A percentile compares a stretch with the other conserved stretches of the same genome.
Conservation (phyloP, 2,113 vertebrate species). For the Nematolebias whitei region DNA sequence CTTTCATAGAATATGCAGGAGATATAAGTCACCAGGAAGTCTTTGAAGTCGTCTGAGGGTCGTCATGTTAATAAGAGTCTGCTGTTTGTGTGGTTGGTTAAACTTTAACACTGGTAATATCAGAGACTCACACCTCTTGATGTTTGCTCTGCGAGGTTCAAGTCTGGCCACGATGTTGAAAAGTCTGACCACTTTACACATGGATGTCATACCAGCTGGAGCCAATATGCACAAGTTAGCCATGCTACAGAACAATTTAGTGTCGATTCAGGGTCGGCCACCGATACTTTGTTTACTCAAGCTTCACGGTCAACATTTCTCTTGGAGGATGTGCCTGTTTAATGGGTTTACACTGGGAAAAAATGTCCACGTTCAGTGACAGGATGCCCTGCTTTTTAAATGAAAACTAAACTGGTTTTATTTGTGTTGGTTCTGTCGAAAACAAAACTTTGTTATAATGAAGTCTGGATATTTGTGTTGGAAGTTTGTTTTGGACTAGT, state of each 20-base stretch:
- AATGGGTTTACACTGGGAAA: not conserved
- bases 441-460: too few relatives aligned
- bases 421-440: too few relatives aligned
- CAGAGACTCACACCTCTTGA: constrained; percentile 18
- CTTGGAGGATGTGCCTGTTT: not conserved
- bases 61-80: constrained; percentile 39
- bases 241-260: not conserved
- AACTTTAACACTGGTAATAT: constrained; percentile 33
- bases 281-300: not conserved
- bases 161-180: not conserved
- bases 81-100: constrained; percentile 30
- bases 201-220: not conserved
- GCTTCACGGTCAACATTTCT: not conserved
- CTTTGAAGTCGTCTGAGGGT: constrained; percentile 52
- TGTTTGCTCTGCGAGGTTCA: constrained; percentile 17
- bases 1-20: constrained; percentile 42
- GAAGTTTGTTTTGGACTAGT: too few relatives aligned
- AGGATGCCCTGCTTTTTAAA: not conserved
- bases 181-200: too few relatives aligned
- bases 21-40: constrained; percentile 54
- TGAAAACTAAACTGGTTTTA: too few relatives aligned
- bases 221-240: not conserved
- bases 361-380: not conserved
- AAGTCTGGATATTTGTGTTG: too few relatives aligned
- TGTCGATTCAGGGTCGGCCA: not conserved